These are phyloP conservation scores for Myotis brandtii DNA, from an alignment of 2,113 vertebrate genomes.

Conservation along the genomic window DNA sequence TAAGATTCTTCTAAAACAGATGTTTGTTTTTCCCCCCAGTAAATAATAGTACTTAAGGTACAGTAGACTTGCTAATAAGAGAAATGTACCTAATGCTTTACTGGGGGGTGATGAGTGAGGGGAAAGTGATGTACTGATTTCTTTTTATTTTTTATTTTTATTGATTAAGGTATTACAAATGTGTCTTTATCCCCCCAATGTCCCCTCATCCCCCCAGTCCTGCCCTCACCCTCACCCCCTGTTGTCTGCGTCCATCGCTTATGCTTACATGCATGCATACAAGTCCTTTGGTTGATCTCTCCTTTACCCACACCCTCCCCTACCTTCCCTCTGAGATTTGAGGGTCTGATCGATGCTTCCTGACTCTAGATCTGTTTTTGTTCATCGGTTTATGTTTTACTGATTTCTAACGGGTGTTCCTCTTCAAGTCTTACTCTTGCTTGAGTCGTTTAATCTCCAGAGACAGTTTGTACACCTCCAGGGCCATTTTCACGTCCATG, in stretches of 20 bases:
- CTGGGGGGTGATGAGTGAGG: not conserved
- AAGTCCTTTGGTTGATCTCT: too few species aligned
- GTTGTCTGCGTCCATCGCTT: too few species aligned
- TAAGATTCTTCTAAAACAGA: not conserved
- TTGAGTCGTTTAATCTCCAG: not conserved
- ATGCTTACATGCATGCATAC: too few species aligned
- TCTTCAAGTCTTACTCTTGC: not conserved
- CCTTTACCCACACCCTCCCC: too few species aligned
- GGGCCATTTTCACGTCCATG: not conserved
- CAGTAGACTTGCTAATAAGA: not conserved
- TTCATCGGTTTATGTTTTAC: too few species aligned
- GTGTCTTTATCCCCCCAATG: too few species aligned
- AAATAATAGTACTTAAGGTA: not conserved
- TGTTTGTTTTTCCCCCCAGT: not conserved
- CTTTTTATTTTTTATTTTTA: not conserved
- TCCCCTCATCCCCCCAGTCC: too few species aligned
- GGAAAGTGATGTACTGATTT: not conserved
- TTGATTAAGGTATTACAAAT: too few species aligned
- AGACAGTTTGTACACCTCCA: conserved; percentile 37
- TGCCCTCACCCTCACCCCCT: too few species aligned
- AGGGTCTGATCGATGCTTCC: too few species aligned
- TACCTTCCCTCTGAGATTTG: too few species aligned
- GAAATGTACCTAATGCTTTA: not conserved
- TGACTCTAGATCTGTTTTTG: too few species aligned
- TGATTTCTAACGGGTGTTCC: not conserved